Conservation (phyloP, 35 echinoderm and acorn worm genomes). For the Diadema setosum region DNA sequence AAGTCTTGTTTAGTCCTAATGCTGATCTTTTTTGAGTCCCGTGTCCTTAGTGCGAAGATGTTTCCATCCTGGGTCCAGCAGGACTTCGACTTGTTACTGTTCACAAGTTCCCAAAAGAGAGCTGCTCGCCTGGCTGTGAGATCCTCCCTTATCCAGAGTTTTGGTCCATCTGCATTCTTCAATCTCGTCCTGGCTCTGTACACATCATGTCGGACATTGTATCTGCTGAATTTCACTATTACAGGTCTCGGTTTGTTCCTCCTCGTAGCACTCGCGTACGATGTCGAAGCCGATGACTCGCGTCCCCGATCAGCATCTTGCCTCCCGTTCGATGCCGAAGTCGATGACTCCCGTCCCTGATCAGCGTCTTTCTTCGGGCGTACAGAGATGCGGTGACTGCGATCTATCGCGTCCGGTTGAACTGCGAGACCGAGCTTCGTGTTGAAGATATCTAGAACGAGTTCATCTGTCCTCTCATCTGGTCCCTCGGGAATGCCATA, state of each 20-base stretch:
- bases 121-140: not conserved
- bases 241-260: not conserved
- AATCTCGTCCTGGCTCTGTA: not conserved
- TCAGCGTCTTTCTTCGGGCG: not conserved
- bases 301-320: not conserved
- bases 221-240: constrained; percentile 22
- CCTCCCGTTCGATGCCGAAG: not conserved
- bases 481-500: constrained; percentile 1
- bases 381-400: constrained; percentile 11
- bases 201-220: not conserved
- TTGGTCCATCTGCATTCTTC: not conserved
- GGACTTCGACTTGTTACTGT: not conserved
- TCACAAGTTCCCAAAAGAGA: not conserved
- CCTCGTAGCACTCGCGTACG: not conserved
- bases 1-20: not conserved
- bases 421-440: not conserved
- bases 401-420: constrained; percentile 11
- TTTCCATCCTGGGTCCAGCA: not conserved
- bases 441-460: not conserved
- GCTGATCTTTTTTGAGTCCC: not conserved
- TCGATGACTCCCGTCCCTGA: not conserved
- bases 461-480: constrained; percentile 21
- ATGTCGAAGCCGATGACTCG: not conserved
- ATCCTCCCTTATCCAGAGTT: not conserved
- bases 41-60: not conserved